Conservation (phyloP, 2,888 invertebrate genomes). For the Epinotia ramella region DNA sequence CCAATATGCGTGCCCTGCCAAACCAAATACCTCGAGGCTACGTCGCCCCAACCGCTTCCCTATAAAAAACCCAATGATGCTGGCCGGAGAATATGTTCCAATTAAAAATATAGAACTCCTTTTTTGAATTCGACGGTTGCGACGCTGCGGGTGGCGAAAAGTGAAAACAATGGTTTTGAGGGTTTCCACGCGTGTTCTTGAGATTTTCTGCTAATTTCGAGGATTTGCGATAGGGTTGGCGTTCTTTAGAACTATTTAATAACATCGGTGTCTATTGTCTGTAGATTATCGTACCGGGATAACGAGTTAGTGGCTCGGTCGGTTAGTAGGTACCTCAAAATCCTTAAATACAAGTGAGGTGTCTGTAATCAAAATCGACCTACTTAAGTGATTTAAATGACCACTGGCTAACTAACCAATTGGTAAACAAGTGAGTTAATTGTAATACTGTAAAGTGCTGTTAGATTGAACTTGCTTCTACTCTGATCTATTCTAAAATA, state of each 20-base stretch:
- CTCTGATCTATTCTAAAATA: too few relatives aligned
- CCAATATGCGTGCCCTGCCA: constrained; percentile 71
- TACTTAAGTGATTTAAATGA: background rate
- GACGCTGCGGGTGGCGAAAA: constrained; percentile 56
- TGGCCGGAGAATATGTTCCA: constrained; percentile 79
- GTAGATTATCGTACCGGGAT: background rate
- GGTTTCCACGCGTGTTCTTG: constrained; percentile 31
- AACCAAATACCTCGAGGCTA: constrained; percentile 79
- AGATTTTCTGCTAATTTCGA: constrained; percentile 40
- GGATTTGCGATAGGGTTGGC: constrained; percentile 22
- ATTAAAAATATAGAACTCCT: constrained; percentile 70
- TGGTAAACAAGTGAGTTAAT: too few relatives aligned
- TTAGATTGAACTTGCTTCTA: too few relatives aligned
- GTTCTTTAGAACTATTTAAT: constrained; percentile 8
- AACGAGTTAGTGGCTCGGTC: constrained; percentile 6
- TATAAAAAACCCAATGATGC: constrained; percentile 50
- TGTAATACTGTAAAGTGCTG: too few relatives aligned
- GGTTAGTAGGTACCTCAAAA: background rate
- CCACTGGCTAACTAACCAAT: too few relatives aligned
- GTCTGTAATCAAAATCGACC: background rate
- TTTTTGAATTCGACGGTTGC: constrained; percentile 63
- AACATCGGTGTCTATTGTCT: background rate
- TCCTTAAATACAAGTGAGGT: background rate
- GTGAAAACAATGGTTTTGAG: constrained; percentile 40
- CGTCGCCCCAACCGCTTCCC: constrained; percentile 57